Conservation (phyloP, 2,888 invertebrate genomes). For the Lordiphosa andalusiaca region DNA sequence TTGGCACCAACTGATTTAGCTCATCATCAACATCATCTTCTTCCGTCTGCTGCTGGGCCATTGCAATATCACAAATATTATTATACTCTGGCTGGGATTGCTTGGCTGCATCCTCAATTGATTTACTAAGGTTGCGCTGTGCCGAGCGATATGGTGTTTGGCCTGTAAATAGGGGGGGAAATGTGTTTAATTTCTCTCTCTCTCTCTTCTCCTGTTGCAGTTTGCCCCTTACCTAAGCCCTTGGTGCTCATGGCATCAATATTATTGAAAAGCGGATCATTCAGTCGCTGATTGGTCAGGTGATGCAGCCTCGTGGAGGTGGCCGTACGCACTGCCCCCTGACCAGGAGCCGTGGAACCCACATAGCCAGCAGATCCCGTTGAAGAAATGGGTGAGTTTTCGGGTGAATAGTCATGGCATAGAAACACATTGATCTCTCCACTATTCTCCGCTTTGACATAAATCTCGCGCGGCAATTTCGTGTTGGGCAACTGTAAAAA, state of each 20-base stretch:
- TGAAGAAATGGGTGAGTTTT: conserved; percentile 79
- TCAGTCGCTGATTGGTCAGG: conserved; percentile 54
- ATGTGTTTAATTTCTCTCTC: neutral
- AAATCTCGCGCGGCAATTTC: conserved; percentile 88
- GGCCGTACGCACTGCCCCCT: conserved; percentile 54
- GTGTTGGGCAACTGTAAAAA: conserved; percentile 83
- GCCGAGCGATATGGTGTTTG: conserved; percentile 76
- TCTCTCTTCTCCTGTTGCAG: neutral
- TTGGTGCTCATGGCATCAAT: conserved; percentile 82
- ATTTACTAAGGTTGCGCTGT: conserved; percentile 80
- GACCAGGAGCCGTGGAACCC: conserved; percentile 16
- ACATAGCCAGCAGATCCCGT: conserved; percentile 51
- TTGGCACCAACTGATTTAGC: conserved; percentile 58
- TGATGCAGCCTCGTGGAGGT: conserved; percentile 65
- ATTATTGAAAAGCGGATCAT: conserved; percentile 85
- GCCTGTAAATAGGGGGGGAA: conserved; percentile 30
- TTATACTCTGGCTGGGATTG: conserved; percentile 69
- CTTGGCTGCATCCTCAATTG: conserved; percentile 78
- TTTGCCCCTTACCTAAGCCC: conserved; percentile 77
- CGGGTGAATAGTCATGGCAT: conserved; percentile 89
- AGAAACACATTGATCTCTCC: conserved; percentile 97
- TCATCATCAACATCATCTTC: conserved; percentile 59
- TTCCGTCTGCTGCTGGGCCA: conserved; percentile 46
- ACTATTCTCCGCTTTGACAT: conserved; percentile 91
- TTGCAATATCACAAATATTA: conserved; percentile 72